These are phyloP conservation scores for Byasa hedistus DNA, from an alignment of 2,888 invertebrate genomes.

Conservation along the genomic window DNA sequence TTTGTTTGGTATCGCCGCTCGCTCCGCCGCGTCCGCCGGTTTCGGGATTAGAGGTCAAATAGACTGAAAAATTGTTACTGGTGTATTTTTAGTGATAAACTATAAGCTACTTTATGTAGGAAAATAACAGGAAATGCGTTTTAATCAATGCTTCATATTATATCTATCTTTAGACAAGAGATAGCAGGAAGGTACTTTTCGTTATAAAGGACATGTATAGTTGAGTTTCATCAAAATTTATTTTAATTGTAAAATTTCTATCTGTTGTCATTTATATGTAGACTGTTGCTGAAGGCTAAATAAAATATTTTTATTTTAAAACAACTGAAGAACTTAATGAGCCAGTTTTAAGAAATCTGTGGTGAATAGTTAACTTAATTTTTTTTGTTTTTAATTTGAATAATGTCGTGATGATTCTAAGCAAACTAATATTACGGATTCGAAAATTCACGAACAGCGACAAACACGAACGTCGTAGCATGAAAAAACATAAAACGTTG, in stretches of 20 bases:
- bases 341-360: not conserved
- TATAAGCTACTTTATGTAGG: too few species aligned
- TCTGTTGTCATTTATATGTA: too few species aligned
- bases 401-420: slow-evolving; percentile 15
- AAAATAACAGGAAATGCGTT: not conserved
- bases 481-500: slow-evolving; percentile 49
- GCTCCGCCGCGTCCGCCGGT: slow-evolving; percentile 38
- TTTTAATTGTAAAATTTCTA: too few species aligned
- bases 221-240: too few species aligned
- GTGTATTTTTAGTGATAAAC: not conserved
- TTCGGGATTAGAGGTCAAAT: slow-evolving; percentile 2
- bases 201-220: too few species aligned
- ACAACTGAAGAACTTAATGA: not conserved
- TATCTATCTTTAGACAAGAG: not conserved
- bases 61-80: not conserved
- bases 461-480: slow-evolving; percentile 55
- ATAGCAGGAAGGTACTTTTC: not conserved
- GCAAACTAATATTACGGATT: slow-evolving; percentile 38
- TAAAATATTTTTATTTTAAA: too few species aligned
- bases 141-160: not conserved
- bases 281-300: too few species aligned
- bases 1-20: slow-evolving; percentile 41
- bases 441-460: slow-evolving; percentile 58
- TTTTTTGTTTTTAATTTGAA: slow-evolving; percentile 7
- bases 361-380: not conserved